A percentile compares a stretch with the other conserved stretches of the same genome.
These are phyloP conservation scores for Manis javanica DNA, from an alignment of 2,797 vertebrate genomes.

Conservation along the genomic window DNA sequence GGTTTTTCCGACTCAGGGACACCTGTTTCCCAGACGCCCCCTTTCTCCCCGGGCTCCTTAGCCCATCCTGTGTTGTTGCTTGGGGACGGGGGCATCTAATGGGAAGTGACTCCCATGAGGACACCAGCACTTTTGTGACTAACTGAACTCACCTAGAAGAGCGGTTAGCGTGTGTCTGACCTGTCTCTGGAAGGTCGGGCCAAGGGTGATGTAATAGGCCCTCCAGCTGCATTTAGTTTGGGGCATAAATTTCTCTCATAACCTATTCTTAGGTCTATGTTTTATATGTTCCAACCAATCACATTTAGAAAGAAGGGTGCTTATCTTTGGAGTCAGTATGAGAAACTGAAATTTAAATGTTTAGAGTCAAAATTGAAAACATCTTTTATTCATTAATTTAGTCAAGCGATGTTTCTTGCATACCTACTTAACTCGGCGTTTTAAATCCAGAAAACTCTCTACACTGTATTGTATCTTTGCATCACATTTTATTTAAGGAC, in stretches of 20 bases:
- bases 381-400: not conserved
- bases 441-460: conserved; percentile 14
- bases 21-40: not conserved
- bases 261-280: not conserved
- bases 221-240: not conserved
- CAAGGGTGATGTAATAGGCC: not conserved
- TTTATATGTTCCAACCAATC: not conserved
- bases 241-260: not conserved
- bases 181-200: not conserved
- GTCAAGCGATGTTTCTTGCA: not conserved
- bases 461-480: not conserved
- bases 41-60: not conserved
- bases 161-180: not conserved
- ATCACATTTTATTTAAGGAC: not conserved
- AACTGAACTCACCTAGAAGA: not conserved
- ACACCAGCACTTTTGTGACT: not conserved
- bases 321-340: conserved; percentile 22
- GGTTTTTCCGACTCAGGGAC: not conserved
- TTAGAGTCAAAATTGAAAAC: not conserved
- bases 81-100: not conserved
- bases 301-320: not conserved
- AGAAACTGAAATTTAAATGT: conserved; percentile 19
- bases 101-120: not conserved
- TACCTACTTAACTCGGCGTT: not conserved
- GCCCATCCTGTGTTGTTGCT: not conserved